Evolutionary conservation across 2,888 invertebrate species (phyloP).

Genomic region (Agrotis clavis): DNA sequence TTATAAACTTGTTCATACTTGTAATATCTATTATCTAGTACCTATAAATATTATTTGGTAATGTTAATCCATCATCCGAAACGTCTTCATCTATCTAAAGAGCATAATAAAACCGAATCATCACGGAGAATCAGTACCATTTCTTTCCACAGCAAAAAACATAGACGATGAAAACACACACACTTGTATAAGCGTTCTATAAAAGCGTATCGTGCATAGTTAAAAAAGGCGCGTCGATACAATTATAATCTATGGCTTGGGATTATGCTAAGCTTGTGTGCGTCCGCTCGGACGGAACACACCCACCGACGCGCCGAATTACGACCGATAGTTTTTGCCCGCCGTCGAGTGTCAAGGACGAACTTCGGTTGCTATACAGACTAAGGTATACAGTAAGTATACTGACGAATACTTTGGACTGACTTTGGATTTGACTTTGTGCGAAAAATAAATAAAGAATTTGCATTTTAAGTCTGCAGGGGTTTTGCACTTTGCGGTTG

Average conservation of each 20-base stretch:
- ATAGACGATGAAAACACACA: constrained; percentile 39
- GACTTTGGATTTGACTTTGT: constrained; percentile 68
- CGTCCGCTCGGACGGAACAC: constrained; percentile 77
- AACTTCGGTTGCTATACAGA: constrained; percentile 79
- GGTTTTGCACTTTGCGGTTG: constrained; percentile 50
- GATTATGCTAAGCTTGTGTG: constrained; percentile 71
- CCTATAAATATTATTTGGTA: background rate
- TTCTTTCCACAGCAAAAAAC: constrained; percentile 48
- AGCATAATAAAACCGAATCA: constrained; percentile 35
- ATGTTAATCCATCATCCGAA: constrained; percentile 9
- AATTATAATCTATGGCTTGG: constrained; percentile 76
- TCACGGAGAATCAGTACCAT: constrained; percentile 37
- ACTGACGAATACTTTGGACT: constrained; percentile 60
- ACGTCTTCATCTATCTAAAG: constrained; percentile 20
- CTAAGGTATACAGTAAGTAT: constrained; percentile 23
- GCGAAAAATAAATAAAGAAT: constrained; percentile 59
- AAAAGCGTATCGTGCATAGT: constrained; percentile 46
- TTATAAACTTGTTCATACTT: background rate
- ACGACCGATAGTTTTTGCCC: constrained; percentile 87
- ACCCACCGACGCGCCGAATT: constrained; percentile 87
- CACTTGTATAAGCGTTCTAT: constrained; percentile 42
- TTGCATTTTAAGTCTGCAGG: constrained; percentile 60
- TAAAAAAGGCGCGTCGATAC: constrained; percentile 60
- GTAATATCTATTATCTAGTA: constrained; percentile 11
- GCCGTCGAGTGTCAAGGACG: constrained; percentile 89